phyloP scores from a whole-genome alignment of 1,140 invertebrate species.

The Pseudomyrmex dendroicus region DNA sequence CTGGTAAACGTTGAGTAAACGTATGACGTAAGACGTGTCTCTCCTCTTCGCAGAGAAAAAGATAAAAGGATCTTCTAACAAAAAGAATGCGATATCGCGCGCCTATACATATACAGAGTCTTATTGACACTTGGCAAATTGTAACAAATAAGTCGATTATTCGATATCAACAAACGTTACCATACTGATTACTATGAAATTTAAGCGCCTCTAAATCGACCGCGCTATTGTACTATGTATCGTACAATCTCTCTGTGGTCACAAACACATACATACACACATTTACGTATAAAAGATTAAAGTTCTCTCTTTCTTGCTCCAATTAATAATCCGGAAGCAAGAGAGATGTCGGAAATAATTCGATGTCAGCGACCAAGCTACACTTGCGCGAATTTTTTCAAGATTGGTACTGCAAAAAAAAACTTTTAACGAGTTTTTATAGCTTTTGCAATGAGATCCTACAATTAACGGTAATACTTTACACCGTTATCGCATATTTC shows the following conservation, averaged over 20 bases:
- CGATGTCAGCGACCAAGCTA: background rate
- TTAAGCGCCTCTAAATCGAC: slow-evolving; percentile 12
- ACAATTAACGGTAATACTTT: slow-evolving; percentile 1
- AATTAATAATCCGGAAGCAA: slow-evolving; percentile 23
- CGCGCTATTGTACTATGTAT: background rate
- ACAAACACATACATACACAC: too few species aligned
- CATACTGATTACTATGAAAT: background rate
- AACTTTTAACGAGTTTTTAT: too few species aligned
- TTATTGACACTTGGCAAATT: too few species aligned
- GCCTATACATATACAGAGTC: too few species aligned
- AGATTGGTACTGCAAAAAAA: background rate
- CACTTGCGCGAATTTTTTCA: background rate
- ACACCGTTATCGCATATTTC: slow-evolving; percentile 14
- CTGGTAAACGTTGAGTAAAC: background rate
- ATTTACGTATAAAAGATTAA: slow-evolving; percentile 26
- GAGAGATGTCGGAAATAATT: slow-evolving; percentile 13
- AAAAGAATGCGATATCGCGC: too few species aligned
- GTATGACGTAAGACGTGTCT: background rate
- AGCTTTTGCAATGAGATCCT: too few species aligned
- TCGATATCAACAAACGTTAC: too few species aligned
- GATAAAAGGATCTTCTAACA: background rate
- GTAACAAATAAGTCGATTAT: too few species aligned
- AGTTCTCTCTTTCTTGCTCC: background rate
- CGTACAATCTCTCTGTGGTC: background rate
- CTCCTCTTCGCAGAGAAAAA: background rate